Percentiles rank a stretch among this genome's conserved stretches.
These are phyloP conservation scores for Heterotilapia buettikoferi DNA, from an alignment of 2,113 vertebrate genomes.

Conservation along the genomic window DNA sequence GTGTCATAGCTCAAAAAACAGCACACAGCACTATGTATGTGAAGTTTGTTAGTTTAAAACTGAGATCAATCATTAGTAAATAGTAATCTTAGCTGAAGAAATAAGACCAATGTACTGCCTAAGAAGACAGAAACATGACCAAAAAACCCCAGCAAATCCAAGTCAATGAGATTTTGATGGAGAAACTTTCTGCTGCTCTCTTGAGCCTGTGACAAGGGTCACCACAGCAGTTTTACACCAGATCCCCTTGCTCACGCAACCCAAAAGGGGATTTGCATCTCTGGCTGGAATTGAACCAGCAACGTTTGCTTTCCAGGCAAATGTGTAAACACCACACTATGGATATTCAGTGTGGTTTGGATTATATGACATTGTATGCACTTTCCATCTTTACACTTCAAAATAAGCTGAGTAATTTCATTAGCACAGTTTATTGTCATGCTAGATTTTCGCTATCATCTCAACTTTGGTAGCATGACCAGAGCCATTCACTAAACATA, in stretches of 20 bases:
- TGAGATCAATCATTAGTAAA: background rate
- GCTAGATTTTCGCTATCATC: background rate
- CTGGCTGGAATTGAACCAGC: background rate
- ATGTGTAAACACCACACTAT: background rate
- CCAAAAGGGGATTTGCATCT: background rate
- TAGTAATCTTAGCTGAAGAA: background rate
- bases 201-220: background rate
- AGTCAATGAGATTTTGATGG: background rate
- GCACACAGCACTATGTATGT: background rate
- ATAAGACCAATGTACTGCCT: background rate
- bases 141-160: background rate
- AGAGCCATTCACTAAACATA: background rate
- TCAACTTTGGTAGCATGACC: background rate
- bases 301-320: background rate
- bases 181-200: background rate
- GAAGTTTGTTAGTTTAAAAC: background rate
- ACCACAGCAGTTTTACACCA: background rate
- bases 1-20: background rate
- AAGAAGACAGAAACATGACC: background rate
- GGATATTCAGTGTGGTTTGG: background rate
- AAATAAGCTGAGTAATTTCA: background rate
- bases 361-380: background rate
- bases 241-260: background rate
- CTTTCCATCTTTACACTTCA: background rate
- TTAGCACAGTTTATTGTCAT: background rate